Evolutionary conservation across 2,113 vertebrate genomes (phyloP), one percentile per base, ranked within the genome.

Genomic region (Kryptolebias marmoratus): DNA sequence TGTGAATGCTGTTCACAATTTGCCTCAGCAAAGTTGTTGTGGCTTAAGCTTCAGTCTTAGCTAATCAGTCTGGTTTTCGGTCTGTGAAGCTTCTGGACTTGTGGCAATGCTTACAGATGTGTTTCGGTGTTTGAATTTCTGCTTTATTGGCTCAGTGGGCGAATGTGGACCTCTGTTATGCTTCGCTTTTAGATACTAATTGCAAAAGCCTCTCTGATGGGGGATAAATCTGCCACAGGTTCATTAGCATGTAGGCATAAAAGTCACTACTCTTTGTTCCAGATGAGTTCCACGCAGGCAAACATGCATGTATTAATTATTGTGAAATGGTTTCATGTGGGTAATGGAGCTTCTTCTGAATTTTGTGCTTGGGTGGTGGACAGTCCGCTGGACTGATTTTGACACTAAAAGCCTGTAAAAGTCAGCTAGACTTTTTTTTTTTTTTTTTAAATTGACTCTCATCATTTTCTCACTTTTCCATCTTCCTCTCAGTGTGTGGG

Each of bases 401-500:
- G 22, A 76, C 18, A 44, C 55, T 56, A 71, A 72, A 59, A 15
- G 39, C 68, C 57, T 36, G 57, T 32, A 18, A 61, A 77, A 47
- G 30, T 77, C 52, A 13, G 50, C 54, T 66, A 47, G 30, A 45
- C 2, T 44, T 68, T 68, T 56, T 31, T 80, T 48, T 66, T 32
- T 22, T 22, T 22, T 22, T 22, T 22, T 22, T 22, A 11, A 28
- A 28, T 22, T 1, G 11, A 58, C 28, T 11, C 55, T 30, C 1
- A 47, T 47, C 57, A 7, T 28, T 42, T 73, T 64, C 64, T 78
- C 75, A 71, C 69, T 32, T 79, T 53, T 57, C 36, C 13, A 1
- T 75, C 73, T 39, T 71, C 50, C 49, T 16, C 32, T 68, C 91
- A 99, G 98, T 98, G 96, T 47, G 91, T 94, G 89, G 92, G 92